Percentiles rank a stretch among this genome's conserved stretches.
phyloP scores from a whole-genome alignment of 1,140 invertebrate genomes.

The Zaprionus vittiger region DNA sequence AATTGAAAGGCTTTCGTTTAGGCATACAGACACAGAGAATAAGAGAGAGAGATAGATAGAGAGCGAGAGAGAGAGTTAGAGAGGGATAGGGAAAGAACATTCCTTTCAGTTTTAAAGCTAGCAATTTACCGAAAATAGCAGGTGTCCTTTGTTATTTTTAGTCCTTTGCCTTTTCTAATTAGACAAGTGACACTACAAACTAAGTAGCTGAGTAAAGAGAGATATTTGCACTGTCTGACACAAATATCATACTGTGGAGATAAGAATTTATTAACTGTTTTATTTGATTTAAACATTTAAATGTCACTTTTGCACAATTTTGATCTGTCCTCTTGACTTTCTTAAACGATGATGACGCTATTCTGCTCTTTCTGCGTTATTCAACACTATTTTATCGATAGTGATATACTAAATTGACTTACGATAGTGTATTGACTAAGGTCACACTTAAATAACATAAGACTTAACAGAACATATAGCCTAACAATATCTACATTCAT shows the following conservation, averaged over 20 bases:
- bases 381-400: too few species aligned
- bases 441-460: too few species aligned
- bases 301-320: too few species aligned
- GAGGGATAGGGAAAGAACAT: background rate
- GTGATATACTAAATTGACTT: too few species aligned
- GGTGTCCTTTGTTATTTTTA: conserved; percentile 36
- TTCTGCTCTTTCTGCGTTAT: too few species aligned
- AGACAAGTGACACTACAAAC: conserved; percentile 33
- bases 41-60: background rate
- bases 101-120: conserved; percentile 53
- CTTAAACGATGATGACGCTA: too few species aligned
- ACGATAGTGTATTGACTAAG: too few species aligned
- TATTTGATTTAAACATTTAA: too few species aligned
- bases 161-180: conserved; percentile 58
- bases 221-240: background rate
- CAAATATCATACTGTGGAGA: background rate
- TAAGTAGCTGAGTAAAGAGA: background rate
- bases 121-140: conserved; percentile 17
- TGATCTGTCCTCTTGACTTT: too few species aligned
- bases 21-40: conserved; percentile 23
- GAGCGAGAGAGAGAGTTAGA: background rate
- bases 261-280: too few species aligned
- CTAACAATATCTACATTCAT: too few species aligned
- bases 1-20: conserved; percentile 49
- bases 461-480: background rate